phyloP scores from a whole-genome alignment of 2,888 invertebrate genomes.

The Colletes collaris region DNA sequence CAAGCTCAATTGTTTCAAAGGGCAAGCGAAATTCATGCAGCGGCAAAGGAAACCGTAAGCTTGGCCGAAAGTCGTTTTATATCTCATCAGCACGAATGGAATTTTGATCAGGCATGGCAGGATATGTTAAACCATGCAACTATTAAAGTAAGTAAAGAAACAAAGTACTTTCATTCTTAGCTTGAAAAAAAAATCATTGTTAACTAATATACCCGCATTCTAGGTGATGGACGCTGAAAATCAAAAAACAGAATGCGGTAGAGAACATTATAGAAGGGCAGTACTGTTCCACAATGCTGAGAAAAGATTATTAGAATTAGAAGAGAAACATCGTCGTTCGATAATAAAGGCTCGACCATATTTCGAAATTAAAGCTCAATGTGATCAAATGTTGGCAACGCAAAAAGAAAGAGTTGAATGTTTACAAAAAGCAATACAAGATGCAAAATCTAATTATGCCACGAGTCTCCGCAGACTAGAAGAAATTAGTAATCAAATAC shows the following conservation, averaged over 20 bases:
- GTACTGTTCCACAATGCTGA: conserved; percentile 92
- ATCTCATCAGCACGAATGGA: conserved; percentile 90
- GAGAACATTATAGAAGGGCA: conserved; percentile 93
- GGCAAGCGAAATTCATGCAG: conserved; percentile 95
- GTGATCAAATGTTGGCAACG: conserved; percentile 92
- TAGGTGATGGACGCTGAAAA: conserved; percentile 97
- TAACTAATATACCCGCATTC: conserved; percentile 20
- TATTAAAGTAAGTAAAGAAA: conserved; percentile 87
- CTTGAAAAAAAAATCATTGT: no score
- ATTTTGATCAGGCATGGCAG: conserved; percentile 98
- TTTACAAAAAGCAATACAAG: conserved; percentile 90
- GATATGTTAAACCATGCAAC: conserved; percentile 98
- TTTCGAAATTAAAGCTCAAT: conserved; percentile 94
- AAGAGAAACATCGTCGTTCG: conserved; percentile 91
- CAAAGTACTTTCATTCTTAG: no score
- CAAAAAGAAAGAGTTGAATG: conserved; percentile 93
- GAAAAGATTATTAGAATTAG: conserved; percentile 90
- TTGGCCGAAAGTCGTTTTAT: conserved; percentile 93
- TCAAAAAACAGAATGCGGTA: conserved; percentile 93
- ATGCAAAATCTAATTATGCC: conserved; percentile 92
- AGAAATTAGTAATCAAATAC: conserved; percentile 96
- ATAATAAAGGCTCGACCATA: conserved; percentile 95
- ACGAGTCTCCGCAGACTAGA: conserved; percentile 93
- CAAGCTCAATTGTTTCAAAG: conserved; percentile 95
- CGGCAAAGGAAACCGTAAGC: conserved; percentile 96